Evolutionary conservation across 2,113 vertebrate genomes (phyloP).

Genomic region (Zapornia atra): DNA sequence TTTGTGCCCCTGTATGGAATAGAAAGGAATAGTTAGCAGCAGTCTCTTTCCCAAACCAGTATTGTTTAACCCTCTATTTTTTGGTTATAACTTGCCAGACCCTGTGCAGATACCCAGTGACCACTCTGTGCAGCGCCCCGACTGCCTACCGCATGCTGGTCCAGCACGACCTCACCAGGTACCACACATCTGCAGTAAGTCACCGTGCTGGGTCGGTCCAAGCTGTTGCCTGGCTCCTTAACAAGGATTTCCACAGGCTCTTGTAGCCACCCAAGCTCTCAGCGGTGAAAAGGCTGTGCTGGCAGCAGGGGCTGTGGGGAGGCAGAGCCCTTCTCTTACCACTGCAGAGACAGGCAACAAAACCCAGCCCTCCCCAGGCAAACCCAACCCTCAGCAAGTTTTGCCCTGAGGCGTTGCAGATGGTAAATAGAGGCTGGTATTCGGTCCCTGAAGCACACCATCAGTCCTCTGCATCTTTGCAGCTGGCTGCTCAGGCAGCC

Average conservation of each 20-base stretch:
- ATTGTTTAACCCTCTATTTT: neutral
- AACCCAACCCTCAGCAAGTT: neutral
- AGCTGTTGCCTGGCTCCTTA: neutral
- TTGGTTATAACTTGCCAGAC: constrained; percentile 63
- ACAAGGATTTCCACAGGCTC: neutral
- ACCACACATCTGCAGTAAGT: neutral
- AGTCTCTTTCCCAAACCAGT: neutral
- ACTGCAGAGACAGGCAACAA: neutral
- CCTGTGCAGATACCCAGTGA: constrained; percentile 77
- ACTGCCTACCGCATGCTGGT: constrained; percentile 80
- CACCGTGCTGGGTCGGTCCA: neutral
- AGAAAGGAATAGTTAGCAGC: neutral
- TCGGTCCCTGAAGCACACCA: neutral
- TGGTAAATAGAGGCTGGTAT: neutral
- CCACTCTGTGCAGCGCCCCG: constrained; percentile 75
- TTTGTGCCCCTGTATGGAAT: neutral
- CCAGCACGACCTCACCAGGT: constrained; percentile 77
- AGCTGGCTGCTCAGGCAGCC: neutral
- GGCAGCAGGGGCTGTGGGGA: neutral
- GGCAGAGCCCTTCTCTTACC: neutral
- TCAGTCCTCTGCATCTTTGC: neutral
- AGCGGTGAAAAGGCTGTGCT: neutral
- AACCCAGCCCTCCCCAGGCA: neutral
- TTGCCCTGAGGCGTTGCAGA: neutral
- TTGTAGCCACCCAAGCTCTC: neutral